A percentile compares a stretch with the other conserved stretches of the same genome.
Conservation (phyloP, 2,797 vertebrate species). For the Neoniphon sammara region DNA sequence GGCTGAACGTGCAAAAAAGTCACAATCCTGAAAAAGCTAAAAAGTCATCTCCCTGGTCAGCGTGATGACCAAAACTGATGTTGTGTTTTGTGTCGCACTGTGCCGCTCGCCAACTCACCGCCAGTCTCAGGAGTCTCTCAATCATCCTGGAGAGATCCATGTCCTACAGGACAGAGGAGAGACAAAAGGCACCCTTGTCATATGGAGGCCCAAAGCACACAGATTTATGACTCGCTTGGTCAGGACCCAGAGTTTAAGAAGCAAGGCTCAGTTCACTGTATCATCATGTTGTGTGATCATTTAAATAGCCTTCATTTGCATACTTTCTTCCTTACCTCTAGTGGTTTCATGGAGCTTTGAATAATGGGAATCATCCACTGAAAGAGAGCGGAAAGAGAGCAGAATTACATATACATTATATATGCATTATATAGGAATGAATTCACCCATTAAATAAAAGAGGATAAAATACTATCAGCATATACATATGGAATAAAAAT, state of each 20-base stretch:
- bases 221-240: background rate
- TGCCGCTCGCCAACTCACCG: no score
- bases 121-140: constrained; percentile 90
- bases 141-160: constrained; percentile 92
- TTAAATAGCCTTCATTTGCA: background rate
- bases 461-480: no score
- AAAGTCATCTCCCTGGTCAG: no score
- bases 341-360: constrained; percentile 94
- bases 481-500: no score
- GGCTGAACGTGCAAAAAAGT: background rate
- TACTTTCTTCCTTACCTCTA: constrained; percentile 81
- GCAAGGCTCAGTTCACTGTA: background rate
- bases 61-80: no score
- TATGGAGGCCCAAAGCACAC: background rate
- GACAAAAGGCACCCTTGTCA: background rate
- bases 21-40: no score
- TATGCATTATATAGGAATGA: no score
- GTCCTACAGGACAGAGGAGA: constrained; percentile 77
- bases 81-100: constrained; percentile 4
- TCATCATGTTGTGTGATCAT: background rate
- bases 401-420: constrained; percentile 8
- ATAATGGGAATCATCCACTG: constrained; percentile 96
- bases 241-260: constrained; percentile 3
- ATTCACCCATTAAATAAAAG: no score
- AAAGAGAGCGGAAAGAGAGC: constrained; percentile 15